Percentiles rank a stretch among this genome's conserved stretches.
phyloP scores from a whole-genome alignment of 2,797 vertebrate genomes.

The Choloepus didactylus region DNA sequence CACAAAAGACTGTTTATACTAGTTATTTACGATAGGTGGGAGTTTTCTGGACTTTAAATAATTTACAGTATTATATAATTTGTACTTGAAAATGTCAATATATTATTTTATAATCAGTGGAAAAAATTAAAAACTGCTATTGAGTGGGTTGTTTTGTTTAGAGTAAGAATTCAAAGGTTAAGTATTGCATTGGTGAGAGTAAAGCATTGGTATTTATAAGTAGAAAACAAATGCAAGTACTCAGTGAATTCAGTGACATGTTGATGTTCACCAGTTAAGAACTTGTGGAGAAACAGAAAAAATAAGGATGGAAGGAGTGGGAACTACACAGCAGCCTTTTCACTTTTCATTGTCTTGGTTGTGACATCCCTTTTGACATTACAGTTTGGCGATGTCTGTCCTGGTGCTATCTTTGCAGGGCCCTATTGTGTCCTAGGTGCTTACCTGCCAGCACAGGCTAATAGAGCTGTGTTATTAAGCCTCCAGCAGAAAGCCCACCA shows the following conservation, averaged over 20 bases:
- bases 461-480: not conserved
- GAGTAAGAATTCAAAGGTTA: not conserved
- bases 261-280: constrained; percentile 4
- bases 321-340: not conserved
- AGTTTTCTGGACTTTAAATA: constrained; percentile 19
- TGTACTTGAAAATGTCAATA: not conserved
- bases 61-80: not conserved
- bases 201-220: not conserved
- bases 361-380: not conserved
- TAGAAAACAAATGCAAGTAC: not conserved
- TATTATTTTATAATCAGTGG: not conserved
- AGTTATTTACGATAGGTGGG: not conserved
- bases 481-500: not conserved
- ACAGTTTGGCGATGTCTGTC: not conserved
- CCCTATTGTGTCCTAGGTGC: not conserved
- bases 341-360: not conserved
- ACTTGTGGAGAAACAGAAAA: not conserved
- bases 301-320: not conserved
- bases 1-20: not conserved
- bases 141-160: not conserved
- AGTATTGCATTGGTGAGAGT: not conserved
- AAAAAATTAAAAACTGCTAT: not conserved
- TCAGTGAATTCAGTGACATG: not conserved
- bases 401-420: not conserved
- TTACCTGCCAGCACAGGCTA: not conserved